Evolutionary conservation across 2,888 invertebrate genomes (phyloP), one percentile per base, ranked within the genome.

Genomic region (Keiferia lycopersicella): DNA sequence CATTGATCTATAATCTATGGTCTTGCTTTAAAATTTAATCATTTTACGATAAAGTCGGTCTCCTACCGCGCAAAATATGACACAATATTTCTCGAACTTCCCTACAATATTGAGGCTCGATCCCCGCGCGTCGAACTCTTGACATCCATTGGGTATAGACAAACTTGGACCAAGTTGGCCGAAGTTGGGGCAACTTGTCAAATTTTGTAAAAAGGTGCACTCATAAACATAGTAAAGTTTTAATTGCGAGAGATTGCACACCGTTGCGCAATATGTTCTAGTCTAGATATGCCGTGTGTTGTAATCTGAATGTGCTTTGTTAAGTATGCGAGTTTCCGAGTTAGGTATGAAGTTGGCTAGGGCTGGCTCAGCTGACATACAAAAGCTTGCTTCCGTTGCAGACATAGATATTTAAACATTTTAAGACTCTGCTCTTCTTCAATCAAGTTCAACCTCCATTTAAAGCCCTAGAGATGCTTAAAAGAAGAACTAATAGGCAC

Each of bases 161-260:
- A 75, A 59, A 64, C 61, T 64, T 51, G 60, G 39, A 18, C 51
- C n/a, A 82, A 83, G 78, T 81, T 72, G 73, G 71, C 66, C 69
- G 51, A 66, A 70, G 63, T 70, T 64, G 64, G 59, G n/a, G 61
- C 66, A 80, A 84, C 77, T 83, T 79, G 70, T 74, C 76, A 74
- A 81, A 83, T 82, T 85, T 73, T 80, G 82, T 71, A 76, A 79
- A 86, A 87, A 87, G 88, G 84, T 88, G 89, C 84, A 83, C 82
- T 85, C 83, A 79, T 86, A 87, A 84, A 89, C 86, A 86, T 84
- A 86, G 77, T 81, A 67, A 88, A 89, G 87, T 90, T 89, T 89
- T 89, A 88, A 90, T 89, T 88, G 86, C 84, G 76, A 74, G 78
- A 81, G 82, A 85, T 87, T 83, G 84, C 82, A 81, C 56, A 34